Evolutionary conservation across 2,113 vertebrate species (phyloP).

Genomic region (Phaetusa simplex): DNA sequence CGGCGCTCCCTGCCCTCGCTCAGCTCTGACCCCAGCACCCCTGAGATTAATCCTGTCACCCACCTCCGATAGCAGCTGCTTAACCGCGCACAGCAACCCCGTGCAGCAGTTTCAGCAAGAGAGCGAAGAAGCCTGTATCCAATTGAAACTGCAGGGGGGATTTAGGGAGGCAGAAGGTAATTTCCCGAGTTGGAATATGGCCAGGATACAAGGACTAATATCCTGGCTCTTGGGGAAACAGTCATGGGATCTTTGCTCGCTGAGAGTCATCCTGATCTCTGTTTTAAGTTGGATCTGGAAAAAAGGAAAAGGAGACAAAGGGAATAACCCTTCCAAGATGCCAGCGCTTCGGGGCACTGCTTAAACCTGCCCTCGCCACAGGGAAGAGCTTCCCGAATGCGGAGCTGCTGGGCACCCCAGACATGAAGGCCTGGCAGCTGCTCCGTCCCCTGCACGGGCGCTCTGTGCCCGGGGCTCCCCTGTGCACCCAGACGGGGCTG

Average conservation of each 20-base stretch:
- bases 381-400: background rate
- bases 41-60: conserved; percentile 18
- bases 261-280: conserved; percentile 22
- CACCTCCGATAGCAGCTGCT: conserved; percentile 63
- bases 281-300: conserved; percentile 23
- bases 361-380: background rate
- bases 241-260: conserved; percentile 52
- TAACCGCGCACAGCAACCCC: conserved; percentile 48
- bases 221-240: conserved; percentile 54
- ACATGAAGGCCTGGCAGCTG: background rate
- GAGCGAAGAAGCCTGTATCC: conserved; percentile 36
- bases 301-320: conserved; percentile 41
- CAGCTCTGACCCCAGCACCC: background rate
- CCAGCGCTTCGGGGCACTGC: background rate
- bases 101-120: conserved; percentile 41
- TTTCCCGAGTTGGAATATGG: conserved; percentile 69
- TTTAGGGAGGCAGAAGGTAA: conserved; percentile 73
- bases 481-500: background rate
- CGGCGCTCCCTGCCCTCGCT: background rate
- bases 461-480: background rate
- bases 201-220: conserved; percentile 67
- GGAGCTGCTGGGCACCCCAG: background rate
- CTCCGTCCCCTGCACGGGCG: background rate
- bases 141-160: conserved; percentile 67
- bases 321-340: background rate